Conservation (phyloP, 1,140 invertebrate species). For the Zaprionus africanus region DNA sequence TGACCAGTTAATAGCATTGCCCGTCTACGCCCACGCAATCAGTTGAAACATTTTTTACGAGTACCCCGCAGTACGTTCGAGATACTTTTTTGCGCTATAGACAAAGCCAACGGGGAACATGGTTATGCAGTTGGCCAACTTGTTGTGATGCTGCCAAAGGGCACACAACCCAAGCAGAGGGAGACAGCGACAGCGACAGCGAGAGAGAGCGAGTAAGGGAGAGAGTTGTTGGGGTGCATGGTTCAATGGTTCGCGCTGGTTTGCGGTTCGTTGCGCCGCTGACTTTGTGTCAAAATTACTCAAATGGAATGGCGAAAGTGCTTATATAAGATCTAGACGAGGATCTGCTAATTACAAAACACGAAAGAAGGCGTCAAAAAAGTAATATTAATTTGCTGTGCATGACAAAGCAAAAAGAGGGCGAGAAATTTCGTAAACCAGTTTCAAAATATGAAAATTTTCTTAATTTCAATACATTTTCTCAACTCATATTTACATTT, state of each 20-base stretch:
- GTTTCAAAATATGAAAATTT: not conserved
- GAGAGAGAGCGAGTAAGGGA: not conserved
- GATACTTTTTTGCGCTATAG: slow-evolving; percentile 32
- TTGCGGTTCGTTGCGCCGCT: slow-evolving; percentile 29
- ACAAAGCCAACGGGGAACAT: slow-evolving; percentile 32
- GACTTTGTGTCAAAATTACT: slow-evolving; percentile 33
- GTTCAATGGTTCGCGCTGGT: slow-evolving; percentile 27
- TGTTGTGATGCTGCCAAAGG: slow-evolving; percentile 43
- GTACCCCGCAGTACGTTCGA: slow-evolving; percentile 5
- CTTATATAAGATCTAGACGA: slow-evolving; percentile 20
- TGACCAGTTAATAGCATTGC: slow-evolving; percentile 60
- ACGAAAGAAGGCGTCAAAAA: not conserved
- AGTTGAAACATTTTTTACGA: slow-evolving; percentile 48
- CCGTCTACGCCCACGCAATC: slow-evolving; percentile 60
- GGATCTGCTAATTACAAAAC: not conserved
- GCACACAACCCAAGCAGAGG: slow-evolving; percentile 7
- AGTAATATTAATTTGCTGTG: not conserved
- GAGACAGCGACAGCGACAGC: not conserved
- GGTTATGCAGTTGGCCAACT: slow-evolving; percentile 47
- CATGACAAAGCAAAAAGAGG: not conserved
- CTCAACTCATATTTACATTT: not conserved
- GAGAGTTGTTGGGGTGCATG: slow-evolving; percentile 2
- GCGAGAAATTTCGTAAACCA: not conserved
- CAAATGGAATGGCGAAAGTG: slow-evolving; percentile 37
- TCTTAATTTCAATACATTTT: not conserved